A percentile compares a stretch with the other conserved stretches of the same genome.
Evolutionary conservation across 2,888 invertebrate species (phyloP).

Genomic region (Cheilosia vernalis): DNA sequence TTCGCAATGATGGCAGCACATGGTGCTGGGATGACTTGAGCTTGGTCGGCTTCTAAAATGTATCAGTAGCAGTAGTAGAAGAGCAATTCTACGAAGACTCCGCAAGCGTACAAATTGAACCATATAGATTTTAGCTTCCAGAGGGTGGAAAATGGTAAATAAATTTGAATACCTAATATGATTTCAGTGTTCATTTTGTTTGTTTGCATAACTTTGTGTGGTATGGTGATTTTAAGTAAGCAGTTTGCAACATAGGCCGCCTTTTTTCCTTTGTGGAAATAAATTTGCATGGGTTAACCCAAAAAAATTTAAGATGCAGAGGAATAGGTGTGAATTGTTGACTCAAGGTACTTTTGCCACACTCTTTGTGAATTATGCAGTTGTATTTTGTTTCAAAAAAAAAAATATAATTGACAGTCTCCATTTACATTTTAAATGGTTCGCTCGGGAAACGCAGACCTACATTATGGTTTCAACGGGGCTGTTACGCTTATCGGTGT

Average conservation of each 20-base stretch:
- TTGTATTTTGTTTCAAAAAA: no score
- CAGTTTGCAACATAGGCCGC: slow-evolving; percentile 16
- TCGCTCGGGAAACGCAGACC: no score
- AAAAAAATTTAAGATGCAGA: background rate
- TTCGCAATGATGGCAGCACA: slow-evolving; percentile 31
- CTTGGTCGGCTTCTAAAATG: background rate
- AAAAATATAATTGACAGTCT: no score
- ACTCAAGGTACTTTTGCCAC: no score
- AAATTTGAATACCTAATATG: slow-evolving; percentile 58
- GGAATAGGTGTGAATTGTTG: background rate
- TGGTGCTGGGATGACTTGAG: slow-evolving; percentile 20
- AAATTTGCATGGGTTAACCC: slow-evolving; percentile 18
- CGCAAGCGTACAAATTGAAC: slow-evolving; percentile 9
- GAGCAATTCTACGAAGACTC: background rate
- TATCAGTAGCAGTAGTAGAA: slow-evolving; percentile 17
- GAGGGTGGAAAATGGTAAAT: slow-evolving; percentile 15
- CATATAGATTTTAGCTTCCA: background rate
- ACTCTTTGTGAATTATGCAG: no score
- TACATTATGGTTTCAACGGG: no score
- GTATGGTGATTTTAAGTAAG: slow-evolving; percentile 35
- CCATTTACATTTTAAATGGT: no score
- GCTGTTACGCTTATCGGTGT: no score
- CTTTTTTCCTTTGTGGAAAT: background rate
- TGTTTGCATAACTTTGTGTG: slow-evolving; percentile 32
- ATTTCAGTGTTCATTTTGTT: slow-evolving; percentile 41